A percentile compares a stretch with the other conserved stretches of the same genome.
Evolutionary conservation across 1,140 invertebrate species (phyloP).

Genomic region (Hesperophylax magnus): DNA sequence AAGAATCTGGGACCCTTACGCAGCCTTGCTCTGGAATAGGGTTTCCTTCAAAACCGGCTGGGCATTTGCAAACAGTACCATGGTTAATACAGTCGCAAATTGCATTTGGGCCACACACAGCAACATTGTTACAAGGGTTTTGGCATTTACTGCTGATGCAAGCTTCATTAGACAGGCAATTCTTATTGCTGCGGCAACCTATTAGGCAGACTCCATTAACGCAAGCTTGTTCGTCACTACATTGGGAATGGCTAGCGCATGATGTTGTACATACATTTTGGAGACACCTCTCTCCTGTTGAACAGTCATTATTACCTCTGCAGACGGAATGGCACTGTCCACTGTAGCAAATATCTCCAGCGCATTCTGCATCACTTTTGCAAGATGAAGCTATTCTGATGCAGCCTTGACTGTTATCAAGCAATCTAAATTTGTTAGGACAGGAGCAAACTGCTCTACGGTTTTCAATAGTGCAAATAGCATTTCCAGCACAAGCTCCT

Average conservation of each 20-base stretch:
- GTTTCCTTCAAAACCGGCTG: conserved; percentile 86
- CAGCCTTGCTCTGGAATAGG: conserved; percentile 93
- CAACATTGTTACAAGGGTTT: conserved; percentile 83
- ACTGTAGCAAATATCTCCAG: conserved; percentile 82
- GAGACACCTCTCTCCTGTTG: conserved; percentile 83
- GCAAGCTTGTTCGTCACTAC: conserved; percentile 85
- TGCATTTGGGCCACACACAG: conserved; percentile 88
- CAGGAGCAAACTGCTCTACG: conserved; percentile 84
- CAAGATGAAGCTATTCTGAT: conserved; percentile 78
- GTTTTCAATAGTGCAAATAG: conserved; percentile 82
- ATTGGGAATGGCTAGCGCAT: conserved; percentile 86
- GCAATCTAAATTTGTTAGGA: conserved; percentile 78
- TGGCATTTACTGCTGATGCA: conserved; percentile 89
- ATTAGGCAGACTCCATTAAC: conserved; percentile 82
- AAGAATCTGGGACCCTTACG: conserved; percentile 79
- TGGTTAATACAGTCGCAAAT: conserved; percentile 83
- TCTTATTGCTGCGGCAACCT: conserved; percentile 86
- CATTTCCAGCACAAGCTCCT: conserved; percentile 82
- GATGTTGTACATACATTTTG: conserved; percentile 83
- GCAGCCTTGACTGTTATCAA: conserved; percentile 79
- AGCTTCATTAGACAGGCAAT: conserved; percentile 82
- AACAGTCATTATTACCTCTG: conserved; percentile 83
- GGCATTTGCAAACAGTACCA: conserved; percentile 82
- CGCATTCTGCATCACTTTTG: conserved; percentile 81
- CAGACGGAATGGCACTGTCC: conserved; percentile 89